A percentile compares a stretch with the other conserved stretches of the same genome.
These are phyloP conservation scores for Choloepus hoffmanni DNA, from an alignment of 2,113 vertebrate species.

Conservation along the genomic window DNA sequence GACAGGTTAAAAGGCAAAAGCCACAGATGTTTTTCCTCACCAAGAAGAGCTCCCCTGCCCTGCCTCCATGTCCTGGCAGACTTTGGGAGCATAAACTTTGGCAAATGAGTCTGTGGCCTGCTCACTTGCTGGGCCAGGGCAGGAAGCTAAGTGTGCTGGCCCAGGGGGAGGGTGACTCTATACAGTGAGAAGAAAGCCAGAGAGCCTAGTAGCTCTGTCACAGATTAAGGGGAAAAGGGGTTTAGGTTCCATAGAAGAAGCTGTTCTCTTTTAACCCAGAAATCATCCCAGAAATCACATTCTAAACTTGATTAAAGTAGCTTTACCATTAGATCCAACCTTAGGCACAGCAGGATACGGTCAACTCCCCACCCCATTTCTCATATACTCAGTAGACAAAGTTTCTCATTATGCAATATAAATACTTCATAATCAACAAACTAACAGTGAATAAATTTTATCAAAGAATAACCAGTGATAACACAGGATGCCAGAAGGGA, in stretches of 20 bases:
- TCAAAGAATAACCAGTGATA: neutral
- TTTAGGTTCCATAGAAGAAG: neutral
- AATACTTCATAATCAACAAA: neutral
- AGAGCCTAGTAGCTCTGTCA: neutral
- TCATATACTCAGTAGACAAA: neutral
- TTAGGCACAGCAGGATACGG: neutral
- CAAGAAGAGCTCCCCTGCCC: neutral
- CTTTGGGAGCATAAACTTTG: neutral
- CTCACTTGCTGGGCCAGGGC: neutral
- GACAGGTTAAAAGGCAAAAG: neutral
- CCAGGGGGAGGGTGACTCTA: neutral
- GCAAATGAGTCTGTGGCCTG: neutral
- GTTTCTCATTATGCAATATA: neutral
- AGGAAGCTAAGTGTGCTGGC: neutral
- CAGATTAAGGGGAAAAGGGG: neutral
- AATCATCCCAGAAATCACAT: neutral
- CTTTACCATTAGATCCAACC: neutral
- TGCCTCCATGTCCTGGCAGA: neutral
- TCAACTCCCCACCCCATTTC: neutral
- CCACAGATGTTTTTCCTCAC: neutral
- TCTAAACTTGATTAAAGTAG: neutral
- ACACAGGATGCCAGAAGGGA: neutral
- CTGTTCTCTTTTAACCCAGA: neutral
- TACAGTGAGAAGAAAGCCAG: neutral
- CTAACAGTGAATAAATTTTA: neutral